These are phyloP conservation scores for Lacanobia wlatinum DNA, from an alignment of 2,888 invertebrate genomes.

Conservation along the genomic window DNA sequence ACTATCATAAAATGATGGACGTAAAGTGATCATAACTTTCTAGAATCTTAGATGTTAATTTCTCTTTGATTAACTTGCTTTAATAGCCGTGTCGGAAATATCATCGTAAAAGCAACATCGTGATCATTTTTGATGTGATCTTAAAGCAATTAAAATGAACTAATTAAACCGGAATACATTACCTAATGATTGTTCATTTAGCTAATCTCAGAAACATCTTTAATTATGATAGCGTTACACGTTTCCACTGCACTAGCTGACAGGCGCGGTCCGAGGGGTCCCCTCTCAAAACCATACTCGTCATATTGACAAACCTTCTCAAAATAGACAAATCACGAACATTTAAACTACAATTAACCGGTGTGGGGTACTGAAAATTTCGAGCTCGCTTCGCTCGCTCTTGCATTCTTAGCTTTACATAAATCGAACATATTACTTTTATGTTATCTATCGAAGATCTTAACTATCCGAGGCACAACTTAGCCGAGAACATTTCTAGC, in stretches of 20 bases:
- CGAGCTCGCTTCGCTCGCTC: no score
- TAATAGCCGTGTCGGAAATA: slow-evolving; percentile 37
- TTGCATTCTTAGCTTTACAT: no score
- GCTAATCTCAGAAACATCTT: not conserved
- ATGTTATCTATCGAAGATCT: no score
- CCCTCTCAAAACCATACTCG: no score
- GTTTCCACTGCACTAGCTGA: not conserved
- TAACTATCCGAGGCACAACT: no score
- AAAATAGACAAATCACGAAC: no score
- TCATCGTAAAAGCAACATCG: slow-evolving; percentile 22
- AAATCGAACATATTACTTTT: no score
- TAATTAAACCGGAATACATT: slow-evolving; percentile 21
- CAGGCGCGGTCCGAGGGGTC: no score
- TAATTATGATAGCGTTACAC: not conserved
- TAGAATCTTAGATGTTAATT: slow-evolving; percentile 7
- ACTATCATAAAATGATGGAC: not conserved
- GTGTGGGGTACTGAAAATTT: no score
- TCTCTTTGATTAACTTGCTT: slow-evolving; percentile 41
- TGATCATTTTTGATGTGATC: slow-evolving; percentile 10
- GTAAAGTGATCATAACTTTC: slow-evolving; percentile 19
- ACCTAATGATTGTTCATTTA: not conserved
- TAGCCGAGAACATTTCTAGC: no score
- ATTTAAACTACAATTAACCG: no score
- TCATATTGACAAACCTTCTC: no score
- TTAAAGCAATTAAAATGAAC: slow-evolving; percentile 21